Conservation (phyloP, 2,888 invertebrate species). For the Tholera decimalis region DNA sequence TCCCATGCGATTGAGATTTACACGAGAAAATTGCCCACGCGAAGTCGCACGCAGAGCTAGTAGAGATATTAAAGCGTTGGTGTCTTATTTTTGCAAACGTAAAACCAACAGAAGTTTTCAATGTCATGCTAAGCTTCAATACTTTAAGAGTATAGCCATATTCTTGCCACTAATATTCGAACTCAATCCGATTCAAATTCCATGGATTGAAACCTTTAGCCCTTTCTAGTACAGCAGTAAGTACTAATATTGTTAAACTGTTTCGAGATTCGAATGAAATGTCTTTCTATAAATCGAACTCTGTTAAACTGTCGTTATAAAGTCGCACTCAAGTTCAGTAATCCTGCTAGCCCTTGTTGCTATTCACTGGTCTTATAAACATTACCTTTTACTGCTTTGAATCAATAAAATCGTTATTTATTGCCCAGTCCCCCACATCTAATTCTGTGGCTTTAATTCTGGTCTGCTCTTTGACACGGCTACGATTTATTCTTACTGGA, state of each 20-base stretch:
- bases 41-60: no score
- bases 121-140: not conserved
- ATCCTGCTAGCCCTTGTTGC: conserved; percentile 36
- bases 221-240: conserved; percentile 12
- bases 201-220: conserved; percentile 1
- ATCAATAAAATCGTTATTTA: conserved; percentile 50
- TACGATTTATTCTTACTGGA: conserved; percentile 24
- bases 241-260: conserved; percentile 27
- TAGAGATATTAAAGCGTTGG: conserved; percentile 10
- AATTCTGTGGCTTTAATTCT: conserved; percentile 33
- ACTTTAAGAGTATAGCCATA: not conserved
- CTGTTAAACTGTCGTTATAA: conserved; percentile 39
- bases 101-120: conserved; percentile 3
- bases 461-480: conserved; percentile 33
- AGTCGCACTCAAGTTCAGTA: conserved; percentile 26
- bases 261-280: conserved; percentile 34
- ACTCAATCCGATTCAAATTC: conserved; percentile 9
- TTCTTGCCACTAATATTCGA: not conserved
- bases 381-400: conserved; percentile 42
- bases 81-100: not conserved
- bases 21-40: no score
- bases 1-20: no score
- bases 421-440: conserved; percentile 23
- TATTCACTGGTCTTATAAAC: conserved; percentile 22
- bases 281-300: conserved; percentile 46